Evolutionary conservation across 2,113 vertebrate species (phyloP).

Genomic region (Charadrius vociferus): DNA sequence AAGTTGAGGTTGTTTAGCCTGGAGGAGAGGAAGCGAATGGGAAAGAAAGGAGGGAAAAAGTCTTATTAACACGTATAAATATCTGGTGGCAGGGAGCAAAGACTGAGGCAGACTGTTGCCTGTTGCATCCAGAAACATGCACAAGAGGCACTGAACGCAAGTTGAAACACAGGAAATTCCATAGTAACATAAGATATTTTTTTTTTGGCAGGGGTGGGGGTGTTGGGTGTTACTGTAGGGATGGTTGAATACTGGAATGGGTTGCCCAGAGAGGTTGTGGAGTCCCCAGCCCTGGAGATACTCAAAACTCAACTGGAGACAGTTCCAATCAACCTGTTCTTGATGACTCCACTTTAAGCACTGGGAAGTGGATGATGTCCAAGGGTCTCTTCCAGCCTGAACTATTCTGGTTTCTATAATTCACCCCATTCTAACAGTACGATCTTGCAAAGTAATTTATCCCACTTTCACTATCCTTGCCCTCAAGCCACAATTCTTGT

Average conservation of each 20-base stretch:
- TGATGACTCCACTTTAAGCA: not conserved
- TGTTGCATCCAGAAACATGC: not conserved
- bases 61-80: not conserved
- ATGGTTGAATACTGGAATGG: not conserved
- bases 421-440: not conserved
- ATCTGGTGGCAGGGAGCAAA: not conserved
- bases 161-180: not conserved
- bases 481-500: not conserved
- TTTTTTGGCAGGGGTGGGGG: too few species aligned
- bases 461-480: not conserved
- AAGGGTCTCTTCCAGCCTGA: not conserved
- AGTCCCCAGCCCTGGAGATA: not conserved
- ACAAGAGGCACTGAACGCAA: not conserved
- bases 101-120: not conserved
- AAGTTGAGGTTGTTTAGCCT: not conserved
- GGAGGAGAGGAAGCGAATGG: not conserved
- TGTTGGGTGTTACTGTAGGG: too few species aligned
- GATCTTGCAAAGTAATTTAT: not conserved
- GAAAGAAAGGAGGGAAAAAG: fast-evolving
- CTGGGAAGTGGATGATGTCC: not conserved
- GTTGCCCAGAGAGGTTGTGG: not conserved
- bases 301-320: not conserved
- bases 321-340: not conserved
- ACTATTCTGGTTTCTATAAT: not conserved
- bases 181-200: not conserved